Base-by-base conservation (phyloP, 2,113 vertebrate species). In the Excalfactoria chinensis region DNA sequence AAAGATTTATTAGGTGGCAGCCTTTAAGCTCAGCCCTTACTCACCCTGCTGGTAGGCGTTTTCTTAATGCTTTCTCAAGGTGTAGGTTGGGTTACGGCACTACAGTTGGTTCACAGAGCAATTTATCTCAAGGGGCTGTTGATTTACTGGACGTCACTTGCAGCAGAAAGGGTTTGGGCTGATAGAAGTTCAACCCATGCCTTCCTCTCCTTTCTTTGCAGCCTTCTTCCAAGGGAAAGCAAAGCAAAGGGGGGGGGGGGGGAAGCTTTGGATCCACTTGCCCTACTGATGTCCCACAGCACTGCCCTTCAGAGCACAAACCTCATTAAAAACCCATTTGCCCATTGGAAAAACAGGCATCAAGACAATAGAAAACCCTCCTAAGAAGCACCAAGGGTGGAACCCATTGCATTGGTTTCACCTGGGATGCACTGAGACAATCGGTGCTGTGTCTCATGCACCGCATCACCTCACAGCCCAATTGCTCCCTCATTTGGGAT, bases 361-460 rank as follows among this genome's bases (percentile, higher is more conserved):
- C 26, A 12, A 56, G 69, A 8, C 48, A 51, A 26, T 5, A 0
- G 0, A 22, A n/a, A 76, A 59, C 18, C 51, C 66, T 70, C 35
- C 49, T 34, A 21, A 71, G 34, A n/a, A 4, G 3, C 66, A 35
- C 44, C 18, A 4, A n/a, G 56, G 74, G 49, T 19, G 26, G 59
- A 58, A 15, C 3, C 23, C 32, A 15, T 26, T 28, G n/a, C 3
- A 41, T 35, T 32, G 53, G 23, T 12, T 63, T 84, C 44, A 34
- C 32, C 0, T n/a, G 23, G 3, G 32, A 7, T 46, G 43, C 23
- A 55, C 75, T 53, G 63, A 75, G 62, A 3, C 32, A 19, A 35
- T 19, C 34, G 14, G 58, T 28, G 59, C 75, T 55, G 56, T 8
- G 35, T 18, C 44, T 58, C 2, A 4, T 3, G 51, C 14, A 9